phyloP scores from a whole-genome alignment of 2,888 invertebrate species.

The Acanthococcus lagerstroemiae region DNA sequence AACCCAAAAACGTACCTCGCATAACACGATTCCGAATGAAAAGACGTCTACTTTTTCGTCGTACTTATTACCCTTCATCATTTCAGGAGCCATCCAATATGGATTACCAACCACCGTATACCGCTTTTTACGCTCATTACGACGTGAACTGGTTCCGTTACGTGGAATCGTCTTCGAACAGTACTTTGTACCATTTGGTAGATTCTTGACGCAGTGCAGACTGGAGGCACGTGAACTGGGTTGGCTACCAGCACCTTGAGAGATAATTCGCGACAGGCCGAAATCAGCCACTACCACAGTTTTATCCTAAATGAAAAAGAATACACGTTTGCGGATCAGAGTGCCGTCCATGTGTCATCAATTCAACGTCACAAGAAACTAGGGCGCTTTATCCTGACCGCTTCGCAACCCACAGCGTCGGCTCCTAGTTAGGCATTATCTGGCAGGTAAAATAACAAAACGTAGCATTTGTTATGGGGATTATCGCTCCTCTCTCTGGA shows the following conservation, averaged over 20 bases:
- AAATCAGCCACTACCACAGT: slow-evolving; percentile 93
- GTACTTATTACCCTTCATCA: slow-evolving; percentile 93
- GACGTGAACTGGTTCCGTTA: slow-evolving; percentile 40
- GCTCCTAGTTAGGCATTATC: neutral
- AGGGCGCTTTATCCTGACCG: no score
- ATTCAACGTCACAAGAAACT: no score
- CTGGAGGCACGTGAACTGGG: slow-evolving; percentile 11
- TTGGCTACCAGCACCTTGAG: slow-evolving; percentile 16
- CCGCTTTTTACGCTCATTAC: slow-evolving; percentile 65
- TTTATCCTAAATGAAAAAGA: slow-evolving; percentile 54
- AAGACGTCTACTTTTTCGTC: slow-evolving; percentile 95
- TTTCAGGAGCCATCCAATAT: slow-evolving; percentile 98
- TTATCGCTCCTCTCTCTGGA: no score
- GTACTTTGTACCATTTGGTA: slow-evolving; percentile 14
- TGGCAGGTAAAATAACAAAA: neutral
- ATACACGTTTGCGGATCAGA: no score
- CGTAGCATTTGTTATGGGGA: neutral
- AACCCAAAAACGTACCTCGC: slow-evolving; percentile 56
- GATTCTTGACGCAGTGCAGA: neutral
- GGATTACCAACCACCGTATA: slow-evolving; percentile 96
- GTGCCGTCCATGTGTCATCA: no score
- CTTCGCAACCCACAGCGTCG: no score
- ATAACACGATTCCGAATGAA: slow-evolving; percentile 87
- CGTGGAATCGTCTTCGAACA: slow-evolving; percentile 24
- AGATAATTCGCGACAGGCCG: slow-evolving; percentile 76